A percentile compares a stretch with the other conserved stretches of the same genome.
Conservation (phyloP, 2,113 vertebrate genomes). For the Hemicordylus capensis region DNA sequence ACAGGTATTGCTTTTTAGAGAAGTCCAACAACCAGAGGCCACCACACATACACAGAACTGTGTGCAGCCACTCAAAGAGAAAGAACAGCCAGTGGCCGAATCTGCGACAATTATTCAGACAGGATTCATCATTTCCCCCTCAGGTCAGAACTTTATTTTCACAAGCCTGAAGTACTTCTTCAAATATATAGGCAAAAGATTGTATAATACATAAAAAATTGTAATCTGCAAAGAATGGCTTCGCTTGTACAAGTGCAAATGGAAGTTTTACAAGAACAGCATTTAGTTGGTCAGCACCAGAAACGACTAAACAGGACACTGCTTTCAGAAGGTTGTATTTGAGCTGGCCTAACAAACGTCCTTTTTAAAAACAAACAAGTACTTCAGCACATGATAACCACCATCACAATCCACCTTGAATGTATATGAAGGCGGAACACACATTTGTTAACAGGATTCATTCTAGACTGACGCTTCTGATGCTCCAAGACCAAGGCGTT, state of each 20-base stretch:
- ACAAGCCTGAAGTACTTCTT: conserved; percentile 23
- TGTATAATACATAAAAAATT: conserved; percentile 16
- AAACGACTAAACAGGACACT: neutral
- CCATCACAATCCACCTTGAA: neutral
- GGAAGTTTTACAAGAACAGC: neutral
- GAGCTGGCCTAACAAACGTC: too few relatives aligned
- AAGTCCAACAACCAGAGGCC: neutral
- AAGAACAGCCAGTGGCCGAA: too few relatives aligned
- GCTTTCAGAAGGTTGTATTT: too few relatives aligned
- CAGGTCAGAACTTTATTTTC: conserved; percentile 52
- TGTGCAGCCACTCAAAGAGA: too few relatives aligned
- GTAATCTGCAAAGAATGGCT: neutral
- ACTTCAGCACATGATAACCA: neutral
- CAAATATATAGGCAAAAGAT: conserved; percentile 14
- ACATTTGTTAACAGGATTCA: neutral
- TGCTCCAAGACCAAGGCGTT: neutral
- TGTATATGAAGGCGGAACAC: neutral
- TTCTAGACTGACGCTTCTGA: neutral
- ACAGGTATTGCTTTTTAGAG: neutral
- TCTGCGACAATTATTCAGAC: conserved; percentile 12
- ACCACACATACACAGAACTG: neutral
- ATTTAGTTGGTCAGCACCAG: neutral
- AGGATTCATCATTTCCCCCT: neutral
- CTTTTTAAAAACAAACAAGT: neutral
- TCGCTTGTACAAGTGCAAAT: neutral